A percentile compares a stretch with the other conserved stretches of the same genome.
Evolutionary conservation across 2,797 vertebrate species (phyloP).

Genomic region (Anabas testudineus): DNA sequence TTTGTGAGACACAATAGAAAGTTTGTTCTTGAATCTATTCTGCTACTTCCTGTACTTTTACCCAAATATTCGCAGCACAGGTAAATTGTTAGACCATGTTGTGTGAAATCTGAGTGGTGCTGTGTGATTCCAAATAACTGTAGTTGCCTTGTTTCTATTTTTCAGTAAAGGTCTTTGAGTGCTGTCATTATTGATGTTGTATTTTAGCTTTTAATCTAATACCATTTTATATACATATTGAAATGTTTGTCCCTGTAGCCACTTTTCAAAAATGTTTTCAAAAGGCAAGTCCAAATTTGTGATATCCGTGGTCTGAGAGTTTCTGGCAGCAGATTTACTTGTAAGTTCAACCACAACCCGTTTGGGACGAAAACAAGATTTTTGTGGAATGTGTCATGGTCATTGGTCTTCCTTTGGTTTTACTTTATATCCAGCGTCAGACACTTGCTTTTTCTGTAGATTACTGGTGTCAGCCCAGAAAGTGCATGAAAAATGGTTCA

Average conservation of each 20-base stretch:
- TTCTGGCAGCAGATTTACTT: conserved; percentile 23
- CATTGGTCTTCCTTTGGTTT: conserved; percentile 24
- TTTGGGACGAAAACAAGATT: conserved; percentile 13
- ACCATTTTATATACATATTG: not conserved
- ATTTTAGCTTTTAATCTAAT: not conserved
- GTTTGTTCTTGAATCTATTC: conserved; percentile 54
- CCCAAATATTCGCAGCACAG: conserved; percentile 15
- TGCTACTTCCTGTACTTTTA: conserved; percentile 14
- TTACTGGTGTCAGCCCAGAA: conserved; percentile 14
- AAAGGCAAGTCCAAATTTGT: not conserved
- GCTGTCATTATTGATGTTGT: not conserved
- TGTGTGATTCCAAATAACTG: conserved; percentile 3
- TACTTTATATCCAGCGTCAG: conserved; percentile 4
- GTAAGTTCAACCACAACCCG: conserved; percentile 20
- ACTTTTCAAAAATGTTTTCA: not conserved
- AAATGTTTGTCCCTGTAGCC: not conserved
- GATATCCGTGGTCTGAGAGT: not conserved
- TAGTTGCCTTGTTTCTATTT: not conserved
- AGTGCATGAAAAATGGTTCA: not conserved
- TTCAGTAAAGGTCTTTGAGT: conserved; percentile 3
- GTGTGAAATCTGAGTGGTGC: not conserved
- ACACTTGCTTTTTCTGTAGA: conserved; percentile 18
- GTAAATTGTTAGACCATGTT: not conserved
- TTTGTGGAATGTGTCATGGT: conserved; percentile 15
- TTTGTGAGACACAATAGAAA: conserved; percentile 55